These are phyloP conservation scores for Clepsis dumicolana DNA, from an alignment of 2,888 invertebrate species.

Conservation along the genomic window DNA sequence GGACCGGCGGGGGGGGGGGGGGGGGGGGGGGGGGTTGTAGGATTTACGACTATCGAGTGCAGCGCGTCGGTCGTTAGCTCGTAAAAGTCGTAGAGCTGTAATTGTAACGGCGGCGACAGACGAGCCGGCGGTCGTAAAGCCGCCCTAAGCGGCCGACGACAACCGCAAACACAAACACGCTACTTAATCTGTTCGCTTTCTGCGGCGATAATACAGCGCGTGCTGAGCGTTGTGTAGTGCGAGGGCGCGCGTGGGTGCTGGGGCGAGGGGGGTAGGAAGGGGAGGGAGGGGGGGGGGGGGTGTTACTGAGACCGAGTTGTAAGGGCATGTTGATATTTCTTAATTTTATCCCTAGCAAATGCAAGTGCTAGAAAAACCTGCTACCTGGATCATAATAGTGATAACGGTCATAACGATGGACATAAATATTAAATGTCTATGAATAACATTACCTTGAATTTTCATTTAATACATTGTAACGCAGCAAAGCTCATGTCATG, in stretches of 20 bases:
- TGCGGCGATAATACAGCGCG: too few relatives aligned
- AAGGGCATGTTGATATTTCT: too few relatives aligned
- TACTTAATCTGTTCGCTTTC: not conserved
- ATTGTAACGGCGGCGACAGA: slow-evolving; percentile 24
- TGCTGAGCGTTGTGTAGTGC: not conserved
- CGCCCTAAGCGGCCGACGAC: slow-evolving; percentile 19
- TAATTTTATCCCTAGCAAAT: too few relatives aligned
- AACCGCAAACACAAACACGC: not conserved
- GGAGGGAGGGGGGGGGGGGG: not conserved
- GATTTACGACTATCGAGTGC: slow-evolving; percentile 31
- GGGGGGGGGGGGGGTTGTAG: not conserved
- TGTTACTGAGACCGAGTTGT: too few relatives aligned
- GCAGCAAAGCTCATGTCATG: too few relatives aligned
- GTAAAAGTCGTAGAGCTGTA: slow-evolving; percentile 31
- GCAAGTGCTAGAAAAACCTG: too few relatives aligned
- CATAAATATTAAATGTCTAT: too few relatives aligned
- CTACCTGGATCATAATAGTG: too few relatives aligned
- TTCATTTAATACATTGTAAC: too few relatives aligned
- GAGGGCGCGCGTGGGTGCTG: not conserved
- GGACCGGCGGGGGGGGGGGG: not conserved
- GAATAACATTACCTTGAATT: too few relatives aligned
- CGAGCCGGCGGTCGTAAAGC: slow-evolving; percentile 20
- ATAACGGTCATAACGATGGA: too few relatives aligned
- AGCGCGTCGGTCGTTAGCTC: slow-evolving; percentile 30
- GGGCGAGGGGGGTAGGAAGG: not conserved